These are phyloP conservation scores for Sarcophaga peregrina DNA, from an alignment of 1,140 invertebrate genomes.

Conservation along the genomic window DNA sequence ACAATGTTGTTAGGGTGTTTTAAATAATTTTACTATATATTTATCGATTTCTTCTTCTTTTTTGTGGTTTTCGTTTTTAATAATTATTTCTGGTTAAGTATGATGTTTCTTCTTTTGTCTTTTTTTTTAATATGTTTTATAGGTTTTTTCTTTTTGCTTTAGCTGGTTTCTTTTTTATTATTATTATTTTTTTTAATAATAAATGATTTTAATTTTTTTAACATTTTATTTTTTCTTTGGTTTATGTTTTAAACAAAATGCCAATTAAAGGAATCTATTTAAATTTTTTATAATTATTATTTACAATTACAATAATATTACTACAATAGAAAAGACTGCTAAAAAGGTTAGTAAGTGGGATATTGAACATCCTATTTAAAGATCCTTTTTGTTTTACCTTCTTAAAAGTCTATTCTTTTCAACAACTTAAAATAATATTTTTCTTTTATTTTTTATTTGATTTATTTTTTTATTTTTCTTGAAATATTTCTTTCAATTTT, in stretches of 20 bases:
- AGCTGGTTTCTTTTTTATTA: background rate
- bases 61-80: background rate
- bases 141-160: background rate
- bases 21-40: conserved; percentile 9
- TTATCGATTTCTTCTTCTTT: background rate
- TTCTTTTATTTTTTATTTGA: background rate
- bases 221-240: background rate
- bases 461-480: background rate
- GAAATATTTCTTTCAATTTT: background rate
- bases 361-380: no score
- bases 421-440: no score
- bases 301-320: background rate
- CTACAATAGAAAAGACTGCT: background rate
- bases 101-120: background rate
- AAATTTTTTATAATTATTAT: background rate
- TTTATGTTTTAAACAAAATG: background rate
- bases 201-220: background rate
- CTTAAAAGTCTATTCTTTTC: no score
- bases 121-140: conserved; percentile 2
- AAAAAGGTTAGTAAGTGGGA: no score
- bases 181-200: background rate
- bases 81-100: conserved; percentile 24
- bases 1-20: conserved; percentile 7
- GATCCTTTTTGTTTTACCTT: no score
- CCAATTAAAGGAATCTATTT: background rate